Evolutionary conservation across 2,888 invertebrate genomes (phyloP).

Genomic region (Zaprionus obscuricornis): DNA sequence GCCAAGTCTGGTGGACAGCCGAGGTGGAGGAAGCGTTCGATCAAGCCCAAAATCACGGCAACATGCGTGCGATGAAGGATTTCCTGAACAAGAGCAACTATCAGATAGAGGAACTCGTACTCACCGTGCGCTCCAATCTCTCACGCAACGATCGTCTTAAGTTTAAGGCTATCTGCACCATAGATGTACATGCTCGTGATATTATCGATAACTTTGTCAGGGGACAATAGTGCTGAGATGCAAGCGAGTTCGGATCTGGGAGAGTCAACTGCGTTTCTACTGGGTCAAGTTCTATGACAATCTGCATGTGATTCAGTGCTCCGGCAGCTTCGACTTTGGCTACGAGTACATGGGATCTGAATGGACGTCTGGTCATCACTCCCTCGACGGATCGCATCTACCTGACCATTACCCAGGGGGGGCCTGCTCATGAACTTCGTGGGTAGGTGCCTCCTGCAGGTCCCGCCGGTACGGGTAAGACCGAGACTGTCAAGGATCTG

Average conservation of each 20-base stretch:
- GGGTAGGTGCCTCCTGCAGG: conserved; percentile 95
- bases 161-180: conserved; percentile 94
- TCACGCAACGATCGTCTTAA: conserved; percentile 92
- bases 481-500: conserved; percentile 95
- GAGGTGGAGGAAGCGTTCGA: conserved; percentile 95
- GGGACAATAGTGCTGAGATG: conserved; percentile 92
- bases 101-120: conserved; percentile 93
- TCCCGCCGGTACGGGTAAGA: conserved; percentile 87
- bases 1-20: conserved; percentile 98
- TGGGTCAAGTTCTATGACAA: conserved; percentile 93
- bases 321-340: conserved; percentile 93
- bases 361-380: conserved; percentile 95
- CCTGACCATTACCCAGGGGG: conserved; percentile 95
- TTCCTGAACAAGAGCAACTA: conserved; percentile 90
- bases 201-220: conserved; percentile 92
- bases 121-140: conserved; percentile 88
- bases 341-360: conserved; percentile 98
- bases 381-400: conserved; percentile 96
- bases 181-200: conserved; percentile 96
- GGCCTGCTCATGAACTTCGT: conserved; percentile 95
- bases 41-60: conserved; percentile 86
- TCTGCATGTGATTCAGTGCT: conserved; percentile 92
- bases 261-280: conserved; percentile 95
- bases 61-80: conserved; percentile 95
- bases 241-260: conserved; percentile 96